Conservation (phyloP, 2,113 vertebrate genomes). For the Astatotilapia flaviijosephi region DNA sequence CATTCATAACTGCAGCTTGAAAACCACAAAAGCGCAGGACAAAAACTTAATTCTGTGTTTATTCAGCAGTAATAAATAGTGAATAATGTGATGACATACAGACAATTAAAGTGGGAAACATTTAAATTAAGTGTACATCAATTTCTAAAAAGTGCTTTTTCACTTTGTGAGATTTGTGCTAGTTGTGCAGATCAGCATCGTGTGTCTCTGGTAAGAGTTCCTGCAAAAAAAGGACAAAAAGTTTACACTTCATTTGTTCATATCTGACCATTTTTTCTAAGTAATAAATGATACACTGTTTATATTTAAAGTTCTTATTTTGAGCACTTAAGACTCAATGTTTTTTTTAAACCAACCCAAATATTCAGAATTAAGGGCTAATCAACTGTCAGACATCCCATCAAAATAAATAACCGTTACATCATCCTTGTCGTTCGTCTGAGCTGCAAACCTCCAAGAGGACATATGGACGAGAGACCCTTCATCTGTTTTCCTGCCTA, state of each 20-base stretch:
- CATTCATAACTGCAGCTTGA: neutral
- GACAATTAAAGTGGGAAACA: slow-evolving; percentile 19
- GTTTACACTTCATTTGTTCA: neutral
- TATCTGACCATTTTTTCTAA: neutral
- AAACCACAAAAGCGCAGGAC: fast-evolving
- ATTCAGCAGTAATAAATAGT: slow-evolving; percentile 57
- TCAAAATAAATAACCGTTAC: fast-evolving
- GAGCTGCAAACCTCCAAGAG: neutral
- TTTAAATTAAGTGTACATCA: slow-evolving; percentile 12
- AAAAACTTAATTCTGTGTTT: slow-evolving; percentile 48
- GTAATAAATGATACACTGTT: fast-evolving
- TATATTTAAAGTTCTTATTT: neutral
- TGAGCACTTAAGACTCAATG: fast-evolving
- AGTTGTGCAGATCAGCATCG: slow-evolving; percentile 60
- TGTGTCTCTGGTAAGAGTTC: slow-evolving; percentile 60
- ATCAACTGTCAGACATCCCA: neutral
- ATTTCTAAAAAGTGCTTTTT: slow-evolving; percentile 17
- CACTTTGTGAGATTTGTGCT: slow-evolving; percentile 39
- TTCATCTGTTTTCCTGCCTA: fast-evolving
- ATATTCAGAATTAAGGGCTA: neutral
- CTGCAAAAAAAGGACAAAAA: neutral
- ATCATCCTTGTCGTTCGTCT: neutral
- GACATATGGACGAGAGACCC: neutral
- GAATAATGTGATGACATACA: slow-evolving; percentile 42
- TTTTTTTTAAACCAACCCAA: neutral